Base-by-base conservation (phyloP, 30 jellyfish, hydroid and myxozoan genomes). In the Clytia hemisphaerica region DNA sequence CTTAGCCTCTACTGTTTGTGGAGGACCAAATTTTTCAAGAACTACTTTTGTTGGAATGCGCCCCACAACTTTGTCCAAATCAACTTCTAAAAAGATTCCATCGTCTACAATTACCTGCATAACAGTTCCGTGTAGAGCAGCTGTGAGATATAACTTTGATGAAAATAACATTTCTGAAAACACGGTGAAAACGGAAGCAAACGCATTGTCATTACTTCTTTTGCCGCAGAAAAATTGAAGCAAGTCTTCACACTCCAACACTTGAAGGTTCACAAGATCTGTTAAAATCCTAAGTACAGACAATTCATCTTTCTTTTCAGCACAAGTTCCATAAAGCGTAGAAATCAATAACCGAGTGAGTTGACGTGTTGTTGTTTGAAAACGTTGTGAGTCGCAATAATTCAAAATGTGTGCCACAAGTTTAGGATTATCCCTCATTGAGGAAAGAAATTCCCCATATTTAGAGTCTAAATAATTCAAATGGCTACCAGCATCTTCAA, bases 21-120 rank as follows among this genome's bases (percentile, higher is more conserved):
- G 97, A 19, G 73, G 82, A 16, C 97, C 97, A 87, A 87, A 87
- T 61, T 87, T 87, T 22, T 87, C 93, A 45, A 83, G 54, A 33
- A 72, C 71, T 35, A 62, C 81, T 59, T 61, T 87, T 27, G 94
- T 84, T 57, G 91, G 91, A 9, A 79, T 61, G 37, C 97, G 70
- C 62, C 78, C 62, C 19, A 87, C 76, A 25, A 78, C 84, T 37
- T 66, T 73, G 62, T 47, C 71, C 62, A 76, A 85, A 37, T 87
- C 94, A 35, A 70, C 50, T 45, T 87, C 97, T 4, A 87, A 73
- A 63, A 32, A 87, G 18, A 78, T 42, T 9, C 81, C 38, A 74
- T 87, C 97, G 67, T 87, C 97, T 33, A 87, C 97, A 34, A 87
- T 78, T 0, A 87, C 78, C 51, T 87, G 97, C 97, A 87, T 87